A percentile compares a stretch with the other conserved stretches of the same genome.
Conservation (phyloP, 2,888 invertebrate species). For the Colletes collaris region DNA sequence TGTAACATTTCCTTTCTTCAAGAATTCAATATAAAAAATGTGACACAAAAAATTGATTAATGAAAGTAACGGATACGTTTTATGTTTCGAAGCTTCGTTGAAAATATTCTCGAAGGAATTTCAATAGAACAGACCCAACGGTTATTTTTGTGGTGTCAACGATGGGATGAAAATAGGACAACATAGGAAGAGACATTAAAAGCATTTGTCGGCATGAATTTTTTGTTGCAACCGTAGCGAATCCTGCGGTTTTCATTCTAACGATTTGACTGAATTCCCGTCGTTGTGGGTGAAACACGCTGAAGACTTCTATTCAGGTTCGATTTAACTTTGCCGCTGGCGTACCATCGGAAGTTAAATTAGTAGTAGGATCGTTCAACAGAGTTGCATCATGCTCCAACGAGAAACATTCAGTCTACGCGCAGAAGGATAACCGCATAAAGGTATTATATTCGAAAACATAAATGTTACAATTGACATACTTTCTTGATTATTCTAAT, state of each 20-base stretch:
- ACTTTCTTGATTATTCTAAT: no score
- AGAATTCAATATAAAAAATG: no score
- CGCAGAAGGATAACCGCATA: slow-evolving; percentile 10
- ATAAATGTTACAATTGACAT: slow-evolving; percentile 1
- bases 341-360: slow-evolving; percentile 67
- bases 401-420: slow-evolving; percentile 61
- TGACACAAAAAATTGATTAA: no score
- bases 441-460: slow-evolving; percentile 29
- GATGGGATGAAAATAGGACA: no score
- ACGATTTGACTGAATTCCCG: slow-evolving; percentile 45
- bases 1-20: no score
- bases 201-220: background rate
- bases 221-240: slow-evolving; percentile 2
- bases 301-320: slow-evolving; percentile 65
- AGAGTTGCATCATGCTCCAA: slow-evolving; percentile 63
- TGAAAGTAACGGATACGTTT: no score
- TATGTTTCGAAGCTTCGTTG: no score
- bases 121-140: no score
- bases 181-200: background rate
- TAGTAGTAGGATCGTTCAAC: slow-evolving; percentile 62
- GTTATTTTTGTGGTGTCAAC: background rate
- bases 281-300: slow-evolving; percentile 55
- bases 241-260: slow-evolving; percentile 41
- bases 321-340: slow-evolving; percentile 68
- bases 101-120: no score